Conservation (phyloP, 2,888 invertebrate species). For the Thecocarcelia acutangulata region DNA sequence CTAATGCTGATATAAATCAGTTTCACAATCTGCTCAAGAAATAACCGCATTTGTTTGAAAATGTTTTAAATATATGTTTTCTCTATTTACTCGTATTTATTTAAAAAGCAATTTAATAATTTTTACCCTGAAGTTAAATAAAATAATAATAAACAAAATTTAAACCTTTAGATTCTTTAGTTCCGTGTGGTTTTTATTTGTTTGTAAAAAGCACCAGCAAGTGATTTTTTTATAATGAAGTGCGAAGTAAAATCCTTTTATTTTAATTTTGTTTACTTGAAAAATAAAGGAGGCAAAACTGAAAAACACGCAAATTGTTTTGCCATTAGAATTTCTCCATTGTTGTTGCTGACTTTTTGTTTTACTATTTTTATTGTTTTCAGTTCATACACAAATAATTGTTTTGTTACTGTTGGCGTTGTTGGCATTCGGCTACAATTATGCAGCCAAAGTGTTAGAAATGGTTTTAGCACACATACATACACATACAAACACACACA, state of each 20-base stretch:
- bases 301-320: conserved; percentile 38
- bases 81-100: too few relatives aligned
- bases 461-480: not conserved
- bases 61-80: too few relatives aligned
- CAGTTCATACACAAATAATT: conserved; percentile 42
- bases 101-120: too few relatives aligned
- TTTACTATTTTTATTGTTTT: conserved; percentile 37
- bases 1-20: too few relatives aligned
- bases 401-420: conserved; percentile 16
- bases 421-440: conserved; percentile 39
- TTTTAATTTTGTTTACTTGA: conserved; percentile 37
- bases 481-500: not conserved
- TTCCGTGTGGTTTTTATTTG: not conserved
- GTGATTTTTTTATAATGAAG: not conserved
- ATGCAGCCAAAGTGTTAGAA: conserved; percentile 42
- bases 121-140: too few relatives aligned
- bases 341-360: conserved; percentile 41
- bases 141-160: too few relatives aligned
- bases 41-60: too few relatives aligned
- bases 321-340: conserved; percentile 48
- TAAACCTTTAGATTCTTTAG: not conserved
- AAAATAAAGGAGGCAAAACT: not conserved
- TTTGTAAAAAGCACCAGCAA: too few relatives aligned
- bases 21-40: too few relatives aligned
- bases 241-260: conserved; percentile 23